Evolutionary conservation across 1,140 invertebrate genomes (phyloP).

Genomic region (Rhysida immarginata): DNA sequence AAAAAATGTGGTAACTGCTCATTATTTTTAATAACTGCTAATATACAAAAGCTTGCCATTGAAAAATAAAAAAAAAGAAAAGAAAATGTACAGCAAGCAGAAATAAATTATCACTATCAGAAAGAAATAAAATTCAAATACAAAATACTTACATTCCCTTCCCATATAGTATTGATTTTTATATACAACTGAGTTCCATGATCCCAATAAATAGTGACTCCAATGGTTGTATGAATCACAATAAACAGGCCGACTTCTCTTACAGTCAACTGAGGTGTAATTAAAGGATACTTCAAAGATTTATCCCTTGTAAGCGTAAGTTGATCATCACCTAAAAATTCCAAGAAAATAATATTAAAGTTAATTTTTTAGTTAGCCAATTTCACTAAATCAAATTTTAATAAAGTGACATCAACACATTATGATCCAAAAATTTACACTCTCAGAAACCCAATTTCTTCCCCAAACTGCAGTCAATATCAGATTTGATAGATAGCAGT

Average conservation of each 20-base stretch:
- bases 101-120: background rate
- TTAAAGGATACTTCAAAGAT: too few species aligned
- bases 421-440: too few species aligned
- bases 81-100: constrained; percentile 8
- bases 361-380: too few species aligned
- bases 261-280: constrained; percentile 31
- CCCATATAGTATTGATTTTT: constrained; percentile 54
- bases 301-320: too few species aligned
- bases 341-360: too few species aligned
- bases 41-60: background rate
- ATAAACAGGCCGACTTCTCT: constrained; percentile 53
- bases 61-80: background rate
- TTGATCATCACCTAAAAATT: too few species aligned
- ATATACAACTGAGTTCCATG: constrained; percentile 64
- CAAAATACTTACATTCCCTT: constrained; percentile 47
- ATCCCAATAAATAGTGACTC: constrained; percentile 72
- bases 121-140: background rate
- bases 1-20: too few species aligned
- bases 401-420: too few species aligned
- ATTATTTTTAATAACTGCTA: too few species aligned
- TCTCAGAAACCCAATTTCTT: too few species aligned
- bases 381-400: too few species aligned
- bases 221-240: constrained; percentile 58
- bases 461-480: too few species aligned
- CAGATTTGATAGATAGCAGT: constrained; percentile 24